phyloP scores from a whole-genome alignment of 2,113 vertebrate species.

The Notothenia rossii region DNA sequence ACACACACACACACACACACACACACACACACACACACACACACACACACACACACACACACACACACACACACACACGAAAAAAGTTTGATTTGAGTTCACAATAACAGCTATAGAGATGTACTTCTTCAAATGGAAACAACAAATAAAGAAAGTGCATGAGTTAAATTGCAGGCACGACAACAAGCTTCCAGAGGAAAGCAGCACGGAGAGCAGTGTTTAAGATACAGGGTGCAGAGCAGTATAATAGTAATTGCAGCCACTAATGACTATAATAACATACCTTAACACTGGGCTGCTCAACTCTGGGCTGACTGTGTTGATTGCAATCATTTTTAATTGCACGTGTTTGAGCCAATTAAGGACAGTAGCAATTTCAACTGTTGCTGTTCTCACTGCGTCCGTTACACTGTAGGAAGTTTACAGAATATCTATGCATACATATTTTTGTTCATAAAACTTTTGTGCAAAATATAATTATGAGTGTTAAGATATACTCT shows the following conservation, averaged over 20 bases:
- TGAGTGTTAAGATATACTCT: conserved; percentile 14
- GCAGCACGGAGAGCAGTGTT: conserved; percentile 29
- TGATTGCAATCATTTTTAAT: conserved; percentile 86
- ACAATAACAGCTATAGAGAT: conserved; percentile 37
- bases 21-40: no score
- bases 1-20: no score
- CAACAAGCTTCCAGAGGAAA: conserved; percentile 32
- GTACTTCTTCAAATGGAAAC: conserved; percentile 43
- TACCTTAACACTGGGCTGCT: conserved; percentile 79
- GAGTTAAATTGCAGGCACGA: conserved; percentile 38
- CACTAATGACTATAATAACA: conserved; percentile 84
- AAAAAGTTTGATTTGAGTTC: conserved; percentile 50
- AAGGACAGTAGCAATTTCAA: conserved; percentile 72
- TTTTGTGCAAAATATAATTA: conserved; percentile 45
- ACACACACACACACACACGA: no score
- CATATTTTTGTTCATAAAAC: conserved; percentile 22
- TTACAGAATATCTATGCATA: conserved; percentile 22
- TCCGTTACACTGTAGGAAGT: conserved; percentile 43
- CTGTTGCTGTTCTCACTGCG: conserved; percentile 57
- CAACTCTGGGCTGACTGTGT: conserved; percentile 73
- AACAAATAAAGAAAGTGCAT: conserved; percentile 36
- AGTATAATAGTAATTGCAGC: conserved; percentile 76
- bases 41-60: no score
- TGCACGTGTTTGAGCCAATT: conserved; percentile 78
- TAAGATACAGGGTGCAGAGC: conserved; percentile 67